phyloP scores from a whole-genome alignment of 37 sponge, comb jelly and placozoan species.

The Cladorhizidae sp. region DNA sequence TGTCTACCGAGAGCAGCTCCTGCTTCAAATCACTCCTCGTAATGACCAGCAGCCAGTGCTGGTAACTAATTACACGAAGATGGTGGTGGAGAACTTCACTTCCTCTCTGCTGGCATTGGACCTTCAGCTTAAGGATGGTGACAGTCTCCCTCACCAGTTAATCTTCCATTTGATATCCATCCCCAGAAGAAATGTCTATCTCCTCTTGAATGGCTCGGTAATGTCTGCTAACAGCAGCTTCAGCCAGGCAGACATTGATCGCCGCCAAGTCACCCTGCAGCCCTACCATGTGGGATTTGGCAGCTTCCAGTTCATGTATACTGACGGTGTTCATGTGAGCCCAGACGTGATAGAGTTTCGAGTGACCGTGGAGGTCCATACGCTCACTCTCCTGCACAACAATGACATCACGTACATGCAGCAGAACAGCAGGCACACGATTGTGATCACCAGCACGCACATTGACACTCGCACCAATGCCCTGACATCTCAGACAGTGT shows the following conservation, averaged over 20 bases:
- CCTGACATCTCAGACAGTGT: slow-evolving; percentile 16
- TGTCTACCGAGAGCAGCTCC: not conserved
- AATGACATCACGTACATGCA: slow-evolving; percentile 18
- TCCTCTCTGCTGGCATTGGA: not conserved
- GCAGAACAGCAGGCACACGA: not conserved
- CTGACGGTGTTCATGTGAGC: slow-evolving; percentile 13
- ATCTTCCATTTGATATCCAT: not conserved
- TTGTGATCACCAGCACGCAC: not conserved
- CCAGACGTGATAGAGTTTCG: not conserved
- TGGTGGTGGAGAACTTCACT: slow-evolving; percentile 23
- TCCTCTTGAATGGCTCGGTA: not conserved
- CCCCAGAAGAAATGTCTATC: not conserved
- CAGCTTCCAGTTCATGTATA: slow-evolving; percentile 20
- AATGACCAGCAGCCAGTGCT: slow-evolving; percentile 56
- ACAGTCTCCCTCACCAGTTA: slow-evolving; percentile 39
- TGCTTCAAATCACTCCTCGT: slow-evolving; percentile 6
- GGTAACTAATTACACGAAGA: not conserved
- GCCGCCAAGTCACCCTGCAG: not conserved
- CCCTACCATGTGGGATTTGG: slow-evolving; percentile 10
- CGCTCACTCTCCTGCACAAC: not conserved
- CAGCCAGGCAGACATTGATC: slow-evolving; percentile 58
- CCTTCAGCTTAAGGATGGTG: slow-evolving; percentile 44
- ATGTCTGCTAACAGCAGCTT: slow-evolving; percentile 2
- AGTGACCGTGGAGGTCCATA: slow-evolving; percentile 4
- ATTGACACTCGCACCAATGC: slow-evolving; percentile 56